Evolutionary conservation across 2,797 vertebrate genomes (phyloP).

Genomic region (Poecilia gillii): DNA sequence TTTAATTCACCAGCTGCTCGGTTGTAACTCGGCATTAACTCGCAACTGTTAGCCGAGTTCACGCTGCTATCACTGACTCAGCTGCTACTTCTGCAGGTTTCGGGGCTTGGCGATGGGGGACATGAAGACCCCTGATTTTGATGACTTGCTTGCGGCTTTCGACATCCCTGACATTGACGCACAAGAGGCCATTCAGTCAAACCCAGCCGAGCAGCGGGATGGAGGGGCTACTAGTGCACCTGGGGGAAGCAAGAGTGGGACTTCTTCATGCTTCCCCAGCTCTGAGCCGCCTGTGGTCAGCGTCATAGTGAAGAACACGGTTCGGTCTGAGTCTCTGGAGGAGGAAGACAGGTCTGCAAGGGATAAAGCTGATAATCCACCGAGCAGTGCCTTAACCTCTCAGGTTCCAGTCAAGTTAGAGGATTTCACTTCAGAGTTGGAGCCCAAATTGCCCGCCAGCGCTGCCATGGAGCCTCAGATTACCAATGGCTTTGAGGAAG

Average conservation of each 20-base stretch:
- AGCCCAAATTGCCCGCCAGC: slow-evolving; percentile 45
- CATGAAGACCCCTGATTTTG: slow-evolving; percentile 99
- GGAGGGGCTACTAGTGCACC: slow-evolving; percentile 45
- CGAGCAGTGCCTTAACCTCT: slow-evolving; percentile 40
- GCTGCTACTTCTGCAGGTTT: slow-evolving; percentile 66
- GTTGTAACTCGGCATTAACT: neutral
- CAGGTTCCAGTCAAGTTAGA: slow-evolving; percentile 54
- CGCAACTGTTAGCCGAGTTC: neutral
- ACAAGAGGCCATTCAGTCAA: slow-evolving; percentile 92
- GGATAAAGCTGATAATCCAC: slow-evolving; percentile 32
- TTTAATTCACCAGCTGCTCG: neutral
- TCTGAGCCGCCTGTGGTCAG: slow-evolving; percentile 89
- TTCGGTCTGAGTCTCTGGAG: slow-evolving; percentile 80
- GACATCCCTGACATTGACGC: slow-evolving; percentile 98
- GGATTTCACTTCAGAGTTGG: slow-evolving; percentile 43
- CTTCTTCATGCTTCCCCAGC: slow-evolving; percentile 60
- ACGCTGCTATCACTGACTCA: neutral
- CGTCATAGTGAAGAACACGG: slow-evolving; percentile 95
- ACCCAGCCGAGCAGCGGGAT: slow-evolving; percentile 82
- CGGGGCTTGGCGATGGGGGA: slow-evolving; percentile 89
- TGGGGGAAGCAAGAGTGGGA: slow-evolving; percentile 41
- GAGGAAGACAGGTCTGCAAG: slow-evolving; percentile 46
- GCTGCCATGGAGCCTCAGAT: slow-evolving; percentile 62
- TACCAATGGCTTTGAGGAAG: slow-evolving; percentile 85
- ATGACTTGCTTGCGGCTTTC: slow-evolving; percentile 95